Conservation (phyloP, 2,888 invertebrate genomes). For the Meandrusa payeni region DNA sequence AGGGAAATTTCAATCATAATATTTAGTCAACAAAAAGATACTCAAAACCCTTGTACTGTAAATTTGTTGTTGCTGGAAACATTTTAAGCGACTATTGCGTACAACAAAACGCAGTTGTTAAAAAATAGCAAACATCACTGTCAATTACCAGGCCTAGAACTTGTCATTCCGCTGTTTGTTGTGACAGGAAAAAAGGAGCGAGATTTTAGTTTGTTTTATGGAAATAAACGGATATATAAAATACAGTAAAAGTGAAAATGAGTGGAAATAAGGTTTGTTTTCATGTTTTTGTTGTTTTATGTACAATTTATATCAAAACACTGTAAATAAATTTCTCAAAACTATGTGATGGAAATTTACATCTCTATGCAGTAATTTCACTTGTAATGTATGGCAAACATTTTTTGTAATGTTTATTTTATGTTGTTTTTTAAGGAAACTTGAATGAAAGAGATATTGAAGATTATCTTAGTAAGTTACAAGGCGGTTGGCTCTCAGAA, state of each 20-base stretch:
- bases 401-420: no score
- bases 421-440: no score
- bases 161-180: constrained; percentile 35
- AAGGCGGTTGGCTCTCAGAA: constrained; percentile 40
- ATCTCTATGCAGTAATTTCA: constrained; percentile 27
- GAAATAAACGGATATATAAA: constrained; percentile 24
- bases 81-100: constrained; percentile 34
- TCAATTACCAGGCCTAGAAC: constrained; percentile 36
- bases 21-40: constrained; percentile 38
- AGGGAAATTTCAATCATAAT: constrained; percentile 37
- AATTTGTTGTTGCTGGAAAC: constrained; percentile 41
- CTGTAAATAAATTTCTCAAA: constrained; percentile 39
- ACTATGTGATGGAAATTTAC: constrained; percentile 40
- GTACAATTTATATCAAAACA: constrained; percentile 40
- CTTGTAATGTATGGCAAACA: no score
- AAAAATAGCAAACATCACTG: constrained; percentile 38
- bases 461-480: constrained; percentile 35
- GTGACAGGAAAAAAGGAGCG: constrained; percentile 30
- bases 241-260: constrained; percentile 28
- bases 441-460: constrained; percentile 33
- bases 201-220: constrained; percentile 26
- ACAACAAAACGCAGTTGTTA: constrained; percentile 38
- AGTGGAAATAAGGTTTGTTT: constrained; percentile 35
- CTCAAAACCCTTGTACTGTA: constrained; percentile 38
- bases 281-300: constrained; percentile 37